Percentiles rank a stretch among this genome's conserved stretches.
These are phyloP conservation scores for Smutsia gigantea DNA, from an alignment of 2,797 vertebrate genomes.

Conservation along the genomic window DNA sequence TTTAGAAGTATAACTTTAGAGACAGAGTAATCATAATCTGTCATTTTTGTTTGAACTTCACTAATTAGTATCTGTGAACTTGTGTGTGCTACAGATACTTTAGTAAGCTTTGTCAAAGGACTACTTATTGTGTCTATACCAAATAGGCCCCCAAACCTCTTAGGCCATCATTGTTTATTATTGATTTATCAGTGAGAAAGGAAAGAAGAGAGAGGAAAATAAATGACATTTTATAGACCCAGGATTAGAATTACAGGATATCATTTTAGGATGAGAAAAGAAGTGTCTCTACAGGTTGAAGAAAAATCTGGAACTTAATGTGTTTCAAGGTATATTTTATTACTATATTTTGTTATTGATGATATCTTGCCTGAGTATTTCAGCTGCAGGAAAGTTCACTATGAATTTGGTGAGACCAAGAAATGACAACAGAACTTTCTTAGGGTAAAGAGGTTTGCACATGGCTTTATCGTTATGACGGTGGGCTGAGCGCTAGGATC, in stretches of 20 bases:
- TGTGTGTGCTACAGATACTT: not conserved
- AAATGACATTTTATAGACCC: not conserved
- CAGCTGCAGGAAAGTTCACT: no score
- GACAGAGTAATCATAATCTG: not conserved
- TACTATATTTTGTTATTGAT: not conserved
- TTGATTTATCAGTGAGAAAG: not conserved
- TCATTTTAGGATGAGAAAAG: not conserved
- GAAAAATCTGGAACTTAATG: not conserved
- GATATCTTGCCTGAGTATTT: no score
- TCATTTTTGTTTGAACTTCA: slow-evolving; percentile 1
- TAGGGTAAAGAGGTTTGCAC: no score
- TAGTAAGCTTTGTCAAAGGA: not conserved
- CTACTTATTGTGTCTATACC: not conserved
- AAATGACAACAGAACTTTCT: no score
- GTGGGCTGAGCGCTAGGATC: no score
- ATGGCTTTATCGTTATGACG: no score
- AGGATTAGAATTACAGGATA: not conserved
- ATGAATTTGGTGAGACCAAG: no score
- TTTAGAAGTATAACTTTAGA: not conserved
- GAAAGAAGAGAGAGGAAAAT: not conserved
- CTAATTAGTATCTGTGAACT: not conserved
- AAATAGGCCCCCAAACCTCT: not conserved
- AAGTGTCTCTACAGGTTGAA: not conserved
- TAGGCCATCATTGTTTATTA: not conserved
- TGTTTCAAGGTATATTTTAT: not conserved